These are phyloP conservation scores for Thumatha senex DNA, from an alignment of 2,888 invertebrate genomes.

Conservation along the genomic window DNA sequence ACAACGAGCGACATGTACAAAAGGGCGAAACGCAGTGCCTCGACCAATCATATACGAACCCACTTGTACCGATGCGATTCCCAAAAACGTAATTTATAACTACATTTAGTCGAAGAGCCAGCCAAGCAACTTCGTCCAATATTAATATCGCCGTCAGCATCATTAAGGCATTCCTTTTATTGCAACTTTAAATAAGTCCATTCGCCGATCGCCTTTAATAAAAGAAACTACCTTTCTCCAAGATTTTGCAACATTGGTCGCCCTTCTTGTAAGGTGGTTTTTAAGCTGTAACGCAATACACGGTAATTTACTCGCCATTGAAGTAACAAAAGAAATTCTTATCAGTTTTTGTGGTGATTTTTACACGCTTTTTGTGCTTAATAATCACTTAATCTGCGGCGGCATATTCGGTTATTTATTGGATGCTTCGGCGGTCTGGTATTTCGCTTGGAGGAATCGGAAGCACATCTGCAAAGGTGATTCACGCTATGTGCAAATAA, in stretches of 20 bases:
- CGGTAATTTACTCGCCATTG: conserved; percentile 51
- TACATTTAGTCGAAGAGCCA: conserved; percentile 68
- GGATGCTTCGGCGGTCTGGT: conserved; percentile 30
- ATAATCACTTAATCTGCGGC: conserved; percentile 68
- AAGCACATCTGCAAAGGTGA: conserved; percentile 49
- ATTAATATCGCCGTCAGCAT: conserved; percentile 79
- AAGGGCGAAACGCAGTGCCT: conserved; percentile 32
- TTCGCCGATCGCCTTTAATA: conserved; percentile 70
- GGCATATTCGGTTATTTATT: conserved; percentile 56
- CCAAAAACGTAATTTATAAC: conserved; percentile 79
- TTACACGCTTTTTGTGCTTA: conserved; percentile 55
- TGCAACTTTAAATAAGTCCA: conserved; percentile 79
- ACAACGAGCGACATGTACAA: conserved; percentile 27
- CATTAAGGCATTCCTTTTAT: conserved; percentile 83
- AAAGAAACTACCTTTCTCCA: conserved; percentile 78
- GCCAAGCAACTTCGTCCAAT: conserved; percentile 65
- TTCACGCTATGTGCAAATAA: conserved; percentile 48
- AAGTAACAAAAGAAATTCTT: conserved; percentile 65
- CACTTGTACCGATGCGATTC: conserved; percentile 33
- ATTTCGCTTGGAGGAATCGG: conserved; percentile 40
- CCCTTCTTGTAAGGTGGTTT: conserved; percentile 68
- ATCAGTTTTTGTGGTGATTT: conserved; percentile 58
- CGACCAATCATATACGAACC: conserved; percentile 13
- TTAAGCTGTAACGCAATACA: conserved; percentile 42
- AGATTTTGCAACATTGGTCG: conserved; percentile 69